Evolutionary conservation across 2,113 vertebrate genomes (phyloP), one percentile per base, ranked within the genome.

Genomic region (Heterocephalus glaber): DNA sequence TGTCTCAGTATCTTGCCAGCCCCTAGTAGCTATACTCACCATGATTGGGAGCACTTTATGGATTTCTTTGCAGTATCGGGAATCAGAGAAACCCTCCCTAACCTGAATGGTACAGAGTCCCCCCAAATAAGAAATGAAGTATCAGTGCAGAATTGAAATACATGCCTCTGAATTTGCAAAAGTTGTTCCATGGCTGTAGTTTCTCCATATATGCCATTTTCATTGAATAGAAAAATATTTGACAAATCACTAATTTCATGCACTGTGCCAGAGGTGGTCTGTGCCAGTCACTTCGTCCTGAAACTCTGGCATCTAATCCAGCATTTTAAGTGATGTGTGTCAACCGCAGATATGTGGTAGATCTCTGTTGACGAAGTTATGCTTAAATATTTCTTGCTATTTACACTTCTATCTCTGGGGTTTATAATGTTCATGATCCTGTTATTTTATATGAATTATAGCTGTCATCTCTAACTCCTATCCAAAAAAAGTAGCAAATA

Each of bases 391-490:
- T 83, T 81, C 56, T 68, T 77, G 47, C 19, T 86, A 44, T 81
- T 87, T 74, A 38, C 20, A 12, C 61, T 92, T 86, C 17, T 14
- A 28, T 17, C 89, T 61, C 13, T 33, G 19, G 17, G 54, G 19
- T 22, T 47, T 81, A 77, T 20, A 88, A 24, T 63, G 10, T 84
- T 85, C 47, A 88, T 8, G 80, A 44, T 26, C 30, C 0, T 13
- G 79, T 77, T 82, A 33, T 83, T 80, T 96, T 41, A 80, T 58
- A 63, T 58, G 9, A 89, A 49, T 2, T 66, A 52, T 11, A 65
- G n/a, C 1, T 77, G 65, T n/a, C 17, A 76, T 52, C 16, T 94
- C 49, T 82, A 52, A 82, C 60, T 77, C 33, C n/a, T 70, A 68
- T 38, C 41, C 12, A 68, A 13, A 63, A 80, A 80, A 80, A 7